These are phyloP conservation scores for Parnassius mnemosyne DNA, from an alignment of 2,888 invertebrate genomes.

Conservation along the genomic window DNA sequence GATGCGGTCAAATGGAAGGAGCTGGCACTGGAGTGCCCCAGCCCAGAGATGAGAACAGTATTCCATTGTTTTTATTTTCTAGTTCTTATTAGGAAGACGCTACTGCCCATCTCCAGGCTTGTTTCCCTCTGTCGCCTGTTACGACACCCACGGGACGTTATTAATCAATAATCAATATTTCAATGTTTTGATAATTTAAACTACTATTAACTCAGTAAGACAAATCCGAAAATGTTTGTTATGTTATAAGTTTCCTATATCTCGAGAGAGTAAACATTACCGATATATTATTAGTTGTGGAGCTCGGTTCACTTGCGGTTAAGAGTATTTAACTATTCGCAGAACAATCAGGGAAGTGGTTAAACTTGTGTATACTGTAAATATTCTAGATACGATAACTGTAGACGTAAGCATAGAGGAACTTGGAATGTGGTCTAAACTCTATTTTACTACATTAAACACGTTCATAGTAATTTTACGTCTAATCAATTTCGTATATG, in stretches of 20 bases:
- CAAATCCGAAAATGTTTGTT: constrained; percentile 16
- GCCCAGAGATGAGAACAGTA: too few species aligned
- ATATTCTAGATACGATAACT: constrained; percentile 27
- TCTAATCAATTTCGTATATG: too few species aligned
- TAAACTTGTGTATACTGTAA: constrained; percentile 39
- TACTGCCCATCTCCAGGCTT: too few species aligned
- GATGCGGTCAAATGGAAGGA: too few species aligned
- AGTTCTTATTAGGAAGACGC: too few species aligned
- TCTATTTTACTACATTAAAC: too few species aligned
- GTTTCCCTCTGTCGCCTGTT: too few species aligned
- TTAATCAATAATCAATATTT: too few species aligned
- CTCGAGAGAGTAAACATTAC: constrained; percentile 16
- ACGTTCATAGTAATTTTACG: too few species aligned
- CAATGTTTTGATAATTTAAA: not conserved
- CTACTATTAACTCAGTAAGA: constrained; percentile 3
- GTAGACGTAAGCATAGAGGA: constrained; percentile 19
- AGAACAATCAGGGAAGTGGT: constrained; percentile 55
- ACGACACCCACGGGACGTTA: too few species aligned
- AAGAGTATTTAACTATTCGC: constrained; percentile 44
- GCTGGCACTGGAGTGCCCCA: too few species aligned
- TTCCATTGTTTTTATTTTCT: too few species aligned
- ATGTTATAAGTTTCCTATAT: constrained; percentile 18
- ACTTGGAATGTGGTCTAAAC: constrained; percentile 15
- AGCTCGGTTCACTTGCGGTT: constrained; percentile 27
- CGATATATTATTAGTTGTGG: constrained; percentile 24